phyloP scores from a whole-genome alignment of 2,888 invertebrate genomes.

The Dexiosoma caninum region DNA sequence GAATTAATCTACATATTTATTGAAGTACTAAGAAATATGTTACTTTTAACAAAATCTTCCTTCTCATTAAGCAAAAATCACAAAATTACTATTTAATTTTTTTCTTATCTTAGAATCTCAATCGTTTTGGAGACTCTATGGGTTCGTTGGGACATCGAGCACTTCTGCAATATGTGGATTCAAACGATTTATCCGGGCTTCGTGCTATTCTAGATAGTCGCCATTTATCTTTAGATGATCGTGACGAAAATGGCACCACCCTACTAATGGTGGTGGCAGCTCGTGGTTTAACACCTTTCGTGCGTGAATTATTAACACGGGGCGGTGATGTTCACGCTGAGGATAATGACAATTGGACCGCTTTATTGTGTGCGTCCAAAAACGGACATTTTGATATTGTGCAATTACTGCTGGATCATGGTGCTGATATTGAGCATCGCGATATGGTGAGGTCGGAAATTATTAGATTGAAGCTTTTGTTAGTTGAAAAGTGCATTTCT shows the following conservation, averaged over 20 bases:
- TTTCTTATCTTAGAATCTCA: slow-evolving; percentile 83
- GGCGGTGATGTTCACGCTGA: slow-evolving; percentile 95
- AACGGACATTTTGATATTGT: slow-evolving; percentile 91
- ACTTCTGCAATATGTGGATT: slow-evolving; percentile 87
- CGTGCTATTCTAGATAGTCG: slow-evolving; percentile 90
- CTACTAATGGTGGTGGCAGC: slow-evolving; percentile 94
- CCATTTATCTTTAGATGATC: slow-evolving; percentile 89
- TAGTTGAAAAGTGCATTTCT: too few relatives aligned
- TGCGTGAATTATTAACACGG: slow-evolving; percentile 89
- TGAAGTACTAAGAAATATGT: background rate
- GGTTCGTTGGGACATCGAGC: slow-evolving; percentile 92
- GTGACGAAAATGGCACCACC: slow-evolving; percentile 96
- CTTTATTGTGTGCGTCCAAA: slow-evolving; percentile 92
- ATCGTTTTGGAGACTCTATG: slow-evolving; percentile 92
- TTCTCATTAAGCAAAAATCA: background rate
- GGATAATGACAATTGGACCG: slow-evolving; percentile 96
- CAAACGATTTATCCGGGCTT: slow-evolving; percentile 88
- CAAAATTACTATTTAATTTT: background rate
- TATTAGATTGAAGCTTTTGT: background rate
- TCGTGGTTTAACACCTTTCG: slow-evolving; percentile 90
- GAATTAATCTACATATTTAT: background rate
- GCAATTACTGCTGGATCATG: slow-evolving; percentile 88
- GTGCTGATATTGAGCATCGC: slow-evolving; percentile 90
- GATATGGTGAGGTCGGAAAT: slow-evolving; percentile 85
- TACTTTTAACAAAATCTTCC: background rate